Evolutionary conservation across 2,113 vertebrate species (phyloP).

Genomic region (Opisthocomus hoazin): DNA sequence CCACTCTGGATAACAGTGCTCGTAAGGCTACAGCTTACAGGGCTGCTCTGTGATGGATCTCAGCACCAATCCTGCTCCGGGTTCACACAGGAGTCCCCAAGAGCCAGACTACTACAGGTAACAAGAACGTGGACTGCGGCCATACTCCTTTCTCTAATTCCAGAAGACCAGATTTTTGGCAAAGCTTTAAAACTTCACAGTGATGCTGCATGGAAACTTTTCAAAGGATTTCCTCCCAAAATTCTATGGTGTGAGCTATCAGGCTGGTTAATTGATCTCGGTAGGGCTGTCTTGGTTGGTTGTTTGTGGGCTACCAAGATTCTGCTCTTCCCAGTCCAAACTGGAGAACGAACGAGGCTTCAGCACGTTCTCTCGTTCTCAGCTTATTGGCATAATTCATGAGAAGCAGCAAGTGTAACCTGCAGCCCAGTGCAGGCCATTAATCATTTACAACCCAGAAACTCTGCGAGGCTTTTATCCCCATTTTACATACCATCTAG

Average conservation of each 20-base stretch:
- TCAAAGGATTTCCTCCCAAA: not conserved
- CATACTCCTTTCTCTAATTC: not conserved
- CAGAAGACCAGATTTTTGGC: not conserved
- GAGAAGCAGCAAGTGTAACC: not conserved
- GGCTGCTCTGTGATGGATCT: not conserved
- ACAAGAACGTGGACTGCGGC: fast-evolving
- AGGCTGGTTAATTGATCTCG: not conserved
- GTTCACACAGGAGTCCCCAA: too few species aligned
- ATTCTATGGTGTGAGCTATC: not conserved
- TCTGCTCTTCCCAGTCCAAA: not conserved
- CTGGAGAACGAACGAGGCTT: fast-evolving
- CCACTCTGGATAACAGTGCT: fast-evolving
- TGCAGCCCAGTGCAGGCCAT: not conserved
- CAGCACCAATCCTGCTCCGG: not conserved
- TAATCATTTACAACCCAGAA: not conserved
- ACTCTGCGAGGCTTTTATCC: not conserved
- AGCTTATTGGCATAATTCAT: not conserved
- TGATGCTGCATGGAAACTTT: not conserved
- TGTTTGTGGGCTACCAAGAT: not conserved
- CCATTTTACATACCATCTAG: not conserved
- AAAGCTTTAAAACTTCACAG: not conserved
- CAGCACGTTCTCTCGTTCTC: not conserved
- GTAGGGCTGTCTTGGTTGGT: fast-evolving
- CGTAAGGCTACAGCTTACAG: not conserved
- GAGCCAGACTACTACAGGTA: not conserved